Evolutionary conservation across 2,113 vertebrate species (phyloP), one percentile per base, ranked within the genome.

Genomic region (Tautogolabrus adspersus): DNA sequence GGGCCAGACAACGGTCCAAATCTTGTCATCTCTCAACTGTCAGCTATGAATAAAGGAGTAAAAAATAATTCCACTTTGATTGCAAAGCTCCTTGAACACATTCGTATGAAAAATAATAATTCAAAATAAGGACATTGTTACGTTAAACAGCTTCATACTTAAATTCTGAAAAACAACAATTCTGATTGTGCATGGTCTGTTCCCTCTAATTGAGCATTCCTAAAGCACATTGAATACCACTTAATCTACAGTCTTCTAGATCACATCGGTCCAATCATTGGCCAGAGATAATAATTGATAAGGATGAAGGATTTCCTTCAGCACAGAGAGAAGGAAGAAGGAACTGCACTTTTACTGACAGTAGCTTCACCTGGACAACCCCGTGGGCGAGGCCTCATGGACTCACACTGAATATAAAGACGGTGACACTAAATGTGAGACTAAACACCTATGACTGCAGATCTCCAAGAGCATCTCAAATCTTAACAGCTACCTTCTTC

Each of bases 271-370:
- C 8, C 8, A 46, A 72, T 69, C 49, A 55, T 30, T 21, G 4
- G 5, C n/a, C 22, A 51, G 22, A 62, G 83, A 13, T 9, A 49
- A 13, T 55, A 63, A 71, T 13, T 61, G 47, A 74, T 80, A 54
- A 66, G 3, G 38, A 11, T n/a, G 1, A 66, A 34, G 1, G 0
- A 34, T 84, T 82, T 75, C n/a, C 51, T 69, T 63, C 8, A 30
- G 16, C 6, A 22, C 2, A 9, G 11, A 34, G 16, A 34, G 30
- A 30, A 91, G 86, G 90, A 93, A 91, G 82, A 60, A 92, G 92
- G 90, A 92, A 90, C n/a, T 79, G 3, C 1, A 34, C 12, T 18
- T 75, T 89, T 71, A 54, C 72, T 46, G 52, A 54, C 75, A 40
- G 47, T 19, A 63, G 26, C 64, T 18, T 73, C 60, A 78, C 26